Base-by-base conservation (phyloP, 2,113 vertebrate genomes). In the Penelope pileata region DNA sequence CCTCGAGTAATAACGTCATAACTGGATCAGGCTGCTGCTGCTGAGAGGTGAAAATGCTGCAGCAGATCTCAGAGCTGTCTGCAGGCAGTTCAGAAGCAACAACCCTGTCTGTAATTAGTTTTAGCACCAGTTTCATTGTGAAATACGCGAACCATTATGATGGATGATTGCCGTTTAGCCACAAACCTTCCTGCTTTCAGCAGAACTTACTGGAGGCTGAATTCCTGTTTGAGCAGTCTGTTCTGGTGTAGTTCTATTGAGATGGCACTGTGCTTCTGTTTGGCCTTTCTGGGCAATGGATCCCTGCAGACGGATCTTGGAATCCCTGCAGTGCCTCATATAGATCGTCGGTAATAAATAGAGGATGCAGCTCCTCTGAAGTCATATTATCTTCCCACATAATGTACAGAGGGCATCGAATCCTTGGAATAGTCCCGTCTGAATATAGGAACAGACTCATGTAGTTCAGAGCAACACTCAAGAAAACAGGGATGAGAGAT, bases 111-210 rank as follows among this genome's bases (percentile, higher is more conserved):
- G 8, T 59, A 23, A 51, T 58, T 50, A 82, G 27, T 77, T 85
- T 79, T 79, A 68, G 79, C 73, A 5, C 0, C 16, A 24, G 48
- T 68, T 64, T 70, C 19, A 8, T 75, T 75, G 53, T 85, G 89
- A 83, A 81, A 51, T 74, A 47, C 0, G 0, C 78, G 53, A 79
- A 16, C 43, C 1, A 3, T 48, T 82, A 43, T 1, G 7, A 34
- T 79, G 19, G 58, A 26, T 53, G 36, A 34, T 87, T 91, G 63
- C 24, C 11, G 1, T 63, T 66, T 77, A 85, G 53, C 58, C 30
- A 26, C 43, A 75, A 95, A 62, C 74, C 67, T 62, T 78, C 63
- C 43, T 87, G 42, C 79, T 94, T 90, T 86, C 40, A 48, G n/a
- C 62, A 40, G 64, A 40, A 54, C 34, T 3, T 59, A 18, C 34